These are phyloP conservation scores for Silurus asotus DNA, from an alignment of 2,113 vertebrate genomes.

Conservation along the genomic window DNA sequence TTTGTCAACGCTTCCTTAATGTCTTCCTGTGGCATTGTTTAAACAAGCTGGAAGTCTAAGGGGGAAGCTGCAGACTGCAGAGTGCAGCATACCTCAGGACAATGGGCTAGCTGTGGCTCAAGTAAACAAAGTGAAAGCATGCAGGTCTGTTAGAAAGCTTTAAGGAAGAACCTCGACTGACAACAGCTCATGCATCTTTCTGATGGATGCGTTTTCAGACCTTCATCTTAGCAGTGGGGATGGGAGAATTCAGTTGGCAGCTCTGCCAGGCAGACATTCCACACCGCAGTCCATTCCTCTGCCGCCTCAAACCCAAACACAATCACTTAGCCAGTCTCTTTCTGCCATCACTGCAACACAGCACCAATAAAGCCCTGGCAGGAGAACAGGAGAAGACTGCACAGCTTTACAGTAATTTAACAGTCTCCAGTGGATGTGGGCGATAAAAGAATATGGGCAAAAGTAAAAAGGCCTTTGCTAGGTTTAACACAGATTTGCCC, in stretches of 20 bases:
- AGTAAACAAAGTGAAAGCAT: conserved; percentile 17
- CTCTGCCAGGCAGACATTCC: conserved; percentile 20
- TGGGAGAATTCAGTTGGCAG: conserved; percentile 12
- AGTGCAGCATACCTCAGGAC: conserved; percentile 24
- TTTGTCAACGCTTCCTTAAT: conserved; percentile 10
- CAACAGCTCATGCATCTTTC: neutral
- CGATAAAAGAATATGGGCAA: neutral
- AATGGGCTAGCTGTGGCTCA: conserved; percentile 7
- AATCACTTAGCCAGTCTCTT: conserved; percentile 26
- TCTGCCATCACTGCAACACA: conserved; percentile 22
- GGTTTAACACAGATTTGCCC: neutral
- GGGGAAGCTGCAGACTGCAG: neutral
- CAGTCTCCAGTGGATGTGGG: neutral
- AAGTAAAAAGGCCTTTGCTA: neutral
- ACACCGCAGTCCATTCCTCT: conserved; percentile 24
- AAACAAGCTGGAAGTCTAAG: neutral
- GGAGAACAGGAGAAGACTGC: neutral
- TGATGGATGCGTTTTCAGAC: conserved; percentile 16
- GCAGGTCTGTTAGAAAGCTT: neutral
- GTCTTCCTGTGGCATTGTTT: conserved; percentile 37
- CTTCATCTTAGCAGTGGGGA: neutral
- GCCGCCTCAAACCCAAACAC: conserved; percentile 33
- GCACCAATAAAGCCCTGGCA: conserved; percentile 11
- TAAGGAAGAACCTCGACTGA: conserved; percentile 1
- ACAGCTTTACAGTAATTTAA: conserved; percentile 1